These are phyloP conservation scores for Drosophila pandora DNA, from an alignment of 1,140 invertebrate genomes.

Conservation along the genomic window DNA sequence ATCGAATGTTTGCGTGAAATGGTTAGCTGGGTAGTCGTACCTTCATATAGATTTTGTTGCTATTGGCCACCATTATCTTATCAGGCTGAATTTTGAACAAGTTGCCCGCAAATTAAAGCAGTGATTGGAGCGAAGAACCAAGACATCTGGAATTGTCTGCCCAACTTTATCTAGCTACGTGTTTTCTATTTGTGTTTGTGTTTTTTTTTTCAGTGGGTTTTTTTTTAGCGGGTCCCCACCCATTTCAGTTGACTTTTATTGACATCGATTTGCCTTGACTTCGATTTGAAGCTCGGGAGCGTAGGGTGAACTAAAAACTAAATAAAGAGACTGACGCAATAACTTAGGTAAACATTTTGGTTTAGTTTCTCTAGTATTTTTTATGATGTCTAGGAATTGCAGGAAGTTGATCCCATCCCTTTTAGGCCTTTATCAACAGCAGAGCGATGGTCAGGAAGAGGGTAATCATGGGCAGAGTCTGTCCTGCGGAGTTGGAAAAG, in stretches of 20 bases:
- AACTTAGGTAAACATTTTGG: conserved; percentile 29
- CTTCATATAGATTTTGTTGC: conserved; percentile 30
- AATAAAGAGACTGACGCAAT: conserved; percentile 66
- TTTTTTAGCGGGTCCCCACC: conserved; percentile 24
- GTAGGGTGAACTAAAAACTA: conserved; percentile 71
- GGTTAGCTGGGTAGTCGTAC: conserved; percentile 31
- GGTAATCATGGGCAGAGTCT: conserved; percentile 54
- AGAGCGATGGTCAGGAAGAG: conserved; percentile 55
- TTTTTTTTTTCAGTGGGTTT: conserved; percentile 37
- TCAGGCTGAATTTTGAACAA: conserved; percentile 50
- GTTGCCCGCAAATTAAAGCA: conserved; percentile 70
- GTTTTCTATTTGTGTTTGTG: conserved; percentile 18
- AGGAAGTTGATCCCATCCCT: conserved; percentile 4
- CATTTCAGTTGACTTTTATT: conserved; percentile 37
- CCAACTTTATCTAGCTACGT: conserved; percentile 32
- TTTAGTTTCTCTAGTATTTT: conserved; percentile 15
- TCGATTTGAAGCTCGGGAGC: conserved; percentile 12
- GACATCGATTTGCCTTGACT: conserved; percentile 43
- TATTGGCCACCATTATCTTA: conserved; percentile 50
- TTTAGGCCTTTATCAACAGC: conserved; percentile 55
- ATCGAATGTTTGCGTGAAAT: neutral
- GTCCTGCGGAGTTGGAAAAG: conserved; percentile 28
- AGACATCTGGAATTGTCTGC: conserved; percentile 37
- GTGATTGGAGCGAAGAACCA: conserved; percentile 42
- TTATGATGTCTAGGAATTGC: conserved; percentile 1